Evolutionary conservation across 2,888 invertebrate genomes (phyloP).

Genomic region (Leucophenga maculata): DNA sequence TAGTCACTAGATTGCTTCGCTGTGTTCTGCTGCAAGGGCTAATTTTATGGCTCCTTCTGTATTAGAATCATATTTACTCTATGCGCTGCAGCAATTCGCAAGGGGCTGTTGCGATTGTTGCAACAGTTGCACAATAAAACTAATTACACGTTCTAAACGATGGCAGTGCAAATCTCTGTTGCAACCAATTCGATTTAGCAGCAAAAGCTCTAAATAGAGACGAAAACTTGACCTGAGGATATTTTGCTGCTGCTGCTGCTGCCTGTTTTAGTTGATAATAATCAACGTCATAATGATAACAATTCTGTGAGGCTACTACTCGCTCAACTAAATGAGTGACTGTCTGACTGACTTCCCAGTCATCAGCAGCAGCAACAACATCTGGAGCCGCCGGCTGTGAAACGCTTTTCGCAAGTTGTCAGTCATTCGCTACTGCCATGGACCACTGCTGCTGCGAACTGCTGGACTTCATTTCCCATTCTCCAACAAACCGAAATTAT

Average conservation of each 20-base stretch:
- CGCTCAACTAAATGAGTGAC: no score
- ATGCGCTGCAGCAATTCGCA: no score
- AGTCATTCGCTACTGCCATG: constrained; percentile 14
- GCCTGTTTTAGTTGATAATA: constrained; percentile 18
- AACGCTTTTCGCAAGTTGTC: background rate
- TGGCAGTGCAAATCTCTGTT: constrained; percentile 37
- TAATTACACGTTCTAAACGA: constrained; percentile 34
- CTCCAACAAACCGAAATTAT: background rate
- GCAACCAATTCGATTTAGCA: background rate
- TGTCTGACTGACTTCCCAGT: no score
- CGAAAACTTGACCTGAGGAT: constrained; percentile 37
- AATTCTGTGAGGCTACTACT: constrained; percentile 36
- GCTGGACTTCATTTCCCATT: no score
- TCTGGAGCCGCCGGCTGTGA: no score
- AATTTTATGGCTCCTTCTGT: constrained; percentile 37
- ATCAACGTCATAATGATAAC: constrained; percentile 51
- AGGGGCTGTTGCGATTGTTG: no score
- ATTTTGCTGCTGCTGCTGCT: constrained; percentile 30
- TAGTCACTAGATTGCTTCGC: constrained; percentile 45
- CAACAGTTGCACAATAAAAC: background rate
- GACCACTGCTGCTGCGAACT: no score
- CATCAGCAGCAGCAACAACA: no score
- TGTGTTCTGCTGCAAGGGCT: constrained; percentile 63
- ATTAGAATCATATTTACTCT: no score
- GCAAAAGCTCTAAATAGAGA: constrained; percentile 50